Evolutionary conservation across 1,140 invertebrate species (phyloP), one percentile per base, ranked within the genome.

Genomic region (Tetranychus urticae): DNA sequence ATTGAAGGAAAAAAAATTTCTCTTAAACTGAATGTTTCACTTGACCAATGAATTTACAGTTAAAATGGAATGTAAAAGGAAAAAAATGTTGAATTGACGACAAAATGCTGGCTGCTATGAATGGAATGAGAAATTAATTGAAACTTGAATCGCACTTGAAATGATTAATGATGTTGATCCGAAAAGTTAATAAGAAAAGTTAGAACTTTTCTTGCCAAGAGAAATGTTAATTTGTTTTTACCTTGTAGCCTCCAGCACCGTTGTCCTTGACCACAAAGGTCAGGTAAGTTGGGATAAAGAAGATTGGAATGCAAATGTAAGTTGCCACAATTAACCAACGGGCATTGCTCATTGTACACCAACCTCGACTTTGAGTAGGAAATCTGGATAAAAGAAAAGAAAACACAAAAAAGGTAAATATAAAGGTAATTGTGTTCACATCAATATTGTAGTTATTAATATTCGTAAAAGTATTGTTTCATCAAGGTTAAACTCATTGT

Each of bases 271-370:
- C 62, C 5, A 63, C 65, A 45, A 67, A 68, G 1, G 64, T 61
- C 4, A 67, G 13, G 55, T 68, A 68, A 8, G 64, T 35, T 8
- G 67, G 86, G 58, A 82, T 77, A 68, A 85, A 89, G 34, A 88
- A 78, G 12, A 90, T 71, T 1, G 82, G 76, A 0, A 85, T 81
- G 0, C 83, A 73, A 37, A 86, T 67, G 65, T 83, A 85, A 54
- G 83, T 83, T 58, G 78, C 74, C 10, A 80, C 70, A 35, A 90
- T 82, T 1, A 84, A 84, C 23, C 82, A 69, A 47, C 80, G 81
- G 68, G 86, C 87, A 3, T 82, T 74, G 1, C 31, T 34, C 52
- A 68, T 59, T 45, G 64, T 56, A 34, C 64, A 63, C 46, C 59
- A 64, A 4, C 48, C 58, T 56, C 60, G 62, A 50, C 59, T 65